Evolutionary conservation across 2,797 vertebrate genomes (phyloP).

Genomic region (Ctenopoma kingsleyae): DNA sequence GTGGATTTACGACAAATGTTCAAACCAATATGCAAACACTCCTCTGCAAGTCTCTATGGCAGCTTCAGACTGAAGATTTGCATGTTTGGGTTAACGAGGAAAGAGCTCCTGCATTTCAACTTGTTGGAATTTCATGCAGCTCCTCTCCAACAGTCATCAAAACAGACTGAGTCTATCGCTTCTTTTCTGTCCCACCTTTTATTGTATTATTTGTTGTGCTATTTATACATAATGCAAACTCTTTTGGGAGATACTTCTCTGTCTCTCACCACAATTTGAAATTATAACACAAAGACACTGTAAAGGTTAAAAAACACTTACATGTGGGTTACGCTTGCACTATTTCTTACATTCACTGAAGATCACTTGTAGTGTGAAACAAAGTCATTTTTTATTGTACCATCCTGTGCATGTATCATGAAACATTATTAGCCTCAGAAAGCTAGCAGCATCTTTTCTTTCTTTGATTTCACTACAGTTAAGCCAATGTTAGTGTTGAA

Average conservation of each 20-base stretch:
- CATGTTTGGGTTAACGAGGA: slow-evolving; percentile 27
- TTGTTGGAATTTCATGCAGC: slow-evolving; percentile 18
- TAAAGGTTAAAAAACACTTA: background rate
- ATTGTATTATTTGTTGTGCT: slow-evolving; percentile 3
- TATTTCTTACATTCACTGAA: background rate
- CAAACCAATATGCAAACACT: slow-evolving; percentile 24
- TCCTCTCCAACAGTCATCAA: slow-evolving; percentile 4
- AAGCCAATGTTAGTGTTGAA: slow-evolving; percentile 1
- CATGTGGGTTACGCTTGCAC: background rate
- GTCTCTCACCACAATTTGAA: background rate
- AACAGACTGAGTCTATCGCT: background rate
- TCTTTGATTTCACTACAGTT: background rate
- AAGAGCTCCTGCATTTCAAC: too few relatives aligned
- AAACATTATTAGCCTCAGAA: background rate
- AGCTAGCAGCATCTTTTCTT: background rate
- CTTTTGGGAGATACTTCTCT: background rate
- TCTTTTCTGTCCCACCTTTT: slow-evolving; percentile 4
- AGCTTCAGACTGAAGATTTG: slow-evolving; percentile 30
- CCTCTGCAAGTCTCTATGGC: slow-evolving; percentile 21
- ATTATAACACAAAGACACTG: background rate
- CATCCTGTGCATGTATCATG: background rate
- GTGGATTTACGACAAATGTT: slow-evolving; percentile 31
- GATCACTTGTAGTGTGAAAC: too few relatives aligned
- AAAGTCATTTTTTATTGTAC: too few relatives aligned
- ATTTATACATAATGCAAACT: slow-evolving; percentile 1